phyloP scores from a whole-genome alignment of 2,113 vertebrate genomes.

The Hippocampus guttulatus region DNA sequence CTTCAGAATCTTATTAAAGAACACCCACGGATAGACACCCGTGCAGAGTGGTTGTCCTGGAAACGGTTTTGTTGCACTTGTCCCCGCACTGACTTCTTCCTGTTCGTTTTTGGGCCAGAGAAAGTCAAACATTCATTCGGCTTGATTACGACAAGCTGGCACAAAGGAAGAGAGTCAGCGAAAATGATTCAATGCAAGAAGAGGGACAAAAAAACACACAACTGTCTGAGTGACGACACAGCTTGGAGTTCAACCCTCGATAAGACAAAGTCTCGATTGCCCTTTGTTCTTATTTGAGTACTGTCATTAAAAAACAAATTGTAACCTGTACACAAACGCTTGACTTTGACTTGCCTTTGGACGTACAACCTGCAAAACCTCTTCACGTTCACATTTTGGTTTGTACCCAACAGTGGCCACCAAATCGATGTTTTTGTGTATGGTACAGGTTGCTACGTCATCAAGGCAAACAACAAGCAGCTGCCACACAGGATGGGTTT shows the following conservation, averaged over 20 bases:
- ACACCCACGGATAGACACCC: background rate
- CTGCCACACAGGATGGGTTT: background rate
- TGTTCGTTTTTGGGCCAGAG: slow-evolving; percentile 33
- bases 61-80: slow-evolving; percentile 20
- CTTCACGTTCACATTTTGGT: background rate
- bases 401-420: background rate
- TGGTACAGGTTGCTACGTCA: background rate
- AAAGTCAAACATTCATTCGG: slow-evolving; percentile 64
- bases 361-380: background rate
- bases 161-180: slow-evolving; percentile 47
- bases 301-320: background rate
- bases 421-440: background rate
- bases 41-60: slow-evolving; percentile 17
- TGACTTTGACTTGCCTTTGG: background rate
- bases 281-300: background rate
- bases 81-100: slow-evolving; percentile 47
- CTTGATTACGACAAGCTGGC: slow-evolving; percentile 45
- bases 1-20: slow-evolving; percentile 1
- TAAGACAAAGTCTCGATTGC: background rate
- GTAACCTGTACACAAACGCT: background rate
- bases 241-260: slow-evolving; percentile 2
- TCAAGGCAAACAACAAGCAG: background rate
- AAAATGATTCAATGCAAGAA: slow-evolving; percentile 47
- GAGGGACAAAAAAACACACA: slow-evolving; percentile 8
- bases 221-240: background rate